Base-by-base conservation (phyloP, 2,797 vertebrate genomes). In the Dallia pectoralis region DNA sequence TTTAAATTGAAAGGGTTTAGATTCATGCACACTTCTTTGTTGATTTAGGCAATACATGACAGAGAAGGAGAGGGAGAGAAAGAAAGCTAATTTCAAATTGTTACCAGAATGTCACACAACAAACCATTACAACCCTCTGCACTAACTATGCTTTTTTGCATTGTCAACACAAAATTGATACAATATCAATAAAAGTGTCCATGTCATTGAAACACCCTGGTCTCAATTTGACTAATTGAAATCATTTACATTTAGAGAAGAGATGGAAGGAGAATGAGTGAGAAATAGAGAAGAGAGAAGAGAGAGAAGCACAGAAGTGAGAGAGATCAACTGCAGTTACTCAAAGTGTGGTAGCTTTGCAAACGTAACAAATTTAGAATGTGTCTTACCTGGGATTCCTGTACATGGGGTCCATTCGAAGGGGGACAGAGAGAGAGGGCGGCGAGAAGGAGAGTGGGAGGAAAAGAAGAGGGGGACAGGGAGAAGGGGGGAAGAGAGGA, bases 351-450 rank as follows among this genome's bases (percentile, higher is more conserved):
- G n/a, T 30, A 65, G 63, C n/a, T 22, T 11, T 22, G 51, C 51
- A 71, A 32, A 67, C n/a, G n/a, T n/a, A n/a, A n/a, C 9, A 36
- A 3, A 47, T n/a, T 53, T 77, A 4, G 4, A 25, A 70, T 77
- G 49, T 0, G 0, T 79, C 89, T 88, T 89, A 91, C 89, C 89
- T 91, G 66, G 25, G 71, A 29, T 15, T 71, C 8, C 49, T 0
- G 2, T 68, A 66, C 53, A 25, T 18, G 51, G 40, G 73, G 32
- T 36, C 36, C 71, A 78, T 71, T 79, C 72, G 73, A 14, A 47
- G 40, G 8, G 61, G 33, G 49, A 70, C 32, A 73, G 75, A 74
- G 72, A 40, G 64, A 40, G n/a, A 40, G 51, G 59, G 75, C 70
- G 0, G n/a, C 1, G 2, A 4, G 40, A 11, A 8, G 40, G 7